phyloP scores from a whole-genome alignment of 2,113 vertebrate species.

The Macheiramphus alcinus region DNA sequence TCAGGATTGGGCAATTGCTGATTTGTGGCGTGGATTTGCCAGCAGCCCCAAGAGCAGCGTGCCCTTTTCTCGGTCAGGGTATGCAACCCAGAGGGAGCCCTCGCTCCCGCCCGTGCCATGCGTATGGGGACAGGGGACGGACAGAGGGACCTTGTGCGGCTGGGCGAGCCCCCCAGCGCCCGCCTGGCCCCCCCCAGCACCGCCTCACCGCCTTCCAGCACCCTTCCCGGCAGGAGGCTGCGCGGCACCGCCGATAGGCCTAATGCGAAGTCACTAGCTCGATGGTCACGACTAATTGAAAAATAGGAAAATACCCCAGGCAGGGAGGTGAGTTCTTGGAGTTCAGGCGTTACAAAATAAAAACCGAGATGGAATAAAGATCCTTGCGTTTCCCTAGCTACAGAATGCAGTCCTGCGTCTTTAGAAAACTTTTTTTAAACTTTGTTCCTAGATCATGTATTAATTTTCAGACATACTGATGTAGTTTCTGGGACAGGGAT shows the following conservation, averaged over 20 bases:
- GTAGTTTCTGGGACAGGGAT: neutral
- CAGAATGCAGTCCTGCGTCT: neutral
- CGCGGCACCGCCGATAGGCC: neutral
- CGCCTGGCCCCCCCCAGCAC: neutral
- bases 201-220: neutral
- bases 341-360: neutral
- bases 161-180: neutral
- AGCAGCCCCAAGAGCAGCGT: neutral
- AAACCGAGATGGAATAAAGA: accelerated
- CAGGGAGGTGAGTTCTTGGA: neutral
- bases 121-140: neutral
- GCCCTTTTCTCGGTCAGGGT: neutral
- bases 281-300: neutral
- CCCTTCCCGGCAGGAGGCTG: neutral
- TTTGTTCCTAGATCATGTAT: accelerated
- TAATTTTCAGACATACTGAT: accelerated
- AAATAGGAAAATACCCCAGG: neutral
- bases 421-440: neutral
- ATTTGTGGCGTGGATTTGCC: neutral
- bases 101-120: neutral
- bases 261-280: accelerated
- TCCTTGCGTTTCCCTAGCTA: accelerated
- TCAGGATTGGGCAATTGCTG: neutral
- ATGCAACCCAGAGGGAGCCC: neutral
- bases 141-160: neutral